These are phyloP conservation scores for Palloptera scutellata DNA, from an alignment of 2,888 invertebrate genomes.

Conservation along the genomic window DNA sequence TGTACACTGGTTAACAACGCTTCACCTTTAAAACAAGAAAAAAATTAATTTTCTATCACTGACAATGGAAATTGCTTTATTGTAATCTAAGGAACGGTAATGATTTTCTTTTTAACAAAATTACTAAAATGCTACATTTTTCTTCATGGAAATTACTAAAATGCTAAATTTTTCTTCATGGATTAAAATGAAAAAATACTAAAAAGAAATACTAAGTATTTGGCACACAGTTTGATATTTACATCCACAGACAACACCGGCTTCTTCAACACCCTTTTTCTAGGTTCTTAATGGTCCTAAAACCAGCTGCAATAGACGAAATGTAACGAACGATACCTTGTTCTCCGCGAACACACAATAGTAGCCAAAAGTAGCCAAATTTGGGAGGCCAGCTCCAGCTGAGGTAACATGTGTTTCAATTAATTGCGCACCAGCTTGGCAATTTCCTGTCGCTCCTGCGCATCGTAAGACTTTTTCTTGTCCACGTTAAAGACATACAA, in stretches of 20 bases:
- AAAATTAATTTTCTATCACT: conserved; percentile 31
- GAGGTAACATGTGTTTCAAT: conserved; percentile 75
- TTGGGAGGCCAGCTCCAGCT: conserved; percentile 74
- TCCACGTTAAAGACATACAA: conserved; percentile 82
- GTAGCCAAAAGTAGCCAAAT: conserved; percentile 75
- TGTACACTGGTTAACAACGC: too few relatives aligned
- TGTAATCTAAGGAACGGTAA: neutral
- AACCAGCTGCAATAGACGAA: conserved; percentile 78
- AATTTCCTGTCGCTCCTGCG: conserved; percentile 72
- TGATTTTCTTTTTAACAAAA: neutral
- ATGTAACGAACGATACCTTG: conserved; percentile 73
- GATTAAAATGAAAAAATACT: neutral
- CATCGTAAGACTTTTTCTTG: conserved; percentile 72
- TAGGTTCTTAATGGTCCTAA: conserved; percentile 81
- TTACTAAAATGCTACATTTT: neutral
- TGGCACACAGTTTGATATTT: conserved; percentile 47
- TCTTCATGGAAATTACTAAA: too few relatives aligned
- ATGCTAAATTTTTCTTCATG: neutral
- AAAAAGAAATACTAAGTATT: neutral
- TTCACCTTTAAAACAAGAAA: conserved; percentile 24
- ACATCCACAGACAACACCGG: conserved; percentile 81
- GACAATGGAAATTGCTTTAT: conserved; percentile 22
- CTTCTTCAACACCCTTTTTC: conserved; percentile 76
- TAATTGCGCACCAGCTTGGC: conserved; percentile 75
- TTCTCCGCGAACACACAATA: conserved; percentile 77